Conservation (phyloP, 2,113 vertebrate species). For the Megaceryle torquata region DNA sequence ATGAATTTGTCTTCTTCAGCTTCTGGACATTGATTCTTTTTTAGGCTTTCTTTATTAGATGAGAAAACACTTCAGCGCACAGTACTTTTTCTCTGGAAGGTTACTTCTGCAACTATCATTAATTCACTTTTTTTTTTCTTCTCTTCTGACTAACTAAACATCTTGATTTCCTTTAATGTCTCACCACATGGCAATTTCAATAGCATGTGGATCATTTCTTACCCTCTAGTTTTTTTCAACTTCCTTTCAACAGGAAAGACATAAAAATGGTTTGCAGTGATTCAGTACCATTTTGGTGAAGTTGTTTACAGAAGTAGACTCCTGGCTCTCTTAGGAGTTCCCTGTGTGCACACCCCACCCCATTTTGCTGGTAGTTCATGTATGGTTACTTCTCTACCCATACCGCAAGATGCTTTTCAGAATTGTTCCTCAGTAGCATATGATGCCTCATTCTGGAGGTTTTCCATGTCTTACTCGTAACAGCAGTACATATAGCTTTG, state of each 20-base stretch:
- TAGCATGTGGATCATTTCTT: neutral
- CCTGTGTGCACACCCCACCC: accelerated
- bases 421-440: neutral
- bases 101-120: neutral
- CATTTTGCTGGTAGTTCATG: neutral
- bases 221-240: neutral
- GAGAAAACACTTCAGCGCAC: neutral
- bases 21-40: neutral
- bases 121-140: neutral
- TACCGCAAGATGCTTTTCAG: neutral
- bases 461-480: neutral
- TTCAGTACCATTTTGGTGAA: neutral
- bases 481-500: neutral
- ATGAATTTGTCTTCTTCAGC: neutral
- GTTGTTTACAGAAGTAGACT: neutral
- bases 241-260: neutral
- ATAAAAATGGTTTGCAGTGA: neutral
- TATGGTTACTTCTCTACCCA: neutral
- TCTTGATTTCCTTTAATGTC: neutral
- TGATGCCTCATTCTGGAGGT: neutral
- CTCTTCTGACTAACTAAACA: neutral
- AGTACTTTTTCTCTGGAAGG: neutral
- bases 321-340: neutral
- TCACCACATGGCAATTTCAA: neutral
- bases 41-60: neutral